These are phyloP conservation scores for Cremastinae sp. DNA, from an alignment of 2,888 invertebrate genomes.

Conservation along the genomic window DNA sequence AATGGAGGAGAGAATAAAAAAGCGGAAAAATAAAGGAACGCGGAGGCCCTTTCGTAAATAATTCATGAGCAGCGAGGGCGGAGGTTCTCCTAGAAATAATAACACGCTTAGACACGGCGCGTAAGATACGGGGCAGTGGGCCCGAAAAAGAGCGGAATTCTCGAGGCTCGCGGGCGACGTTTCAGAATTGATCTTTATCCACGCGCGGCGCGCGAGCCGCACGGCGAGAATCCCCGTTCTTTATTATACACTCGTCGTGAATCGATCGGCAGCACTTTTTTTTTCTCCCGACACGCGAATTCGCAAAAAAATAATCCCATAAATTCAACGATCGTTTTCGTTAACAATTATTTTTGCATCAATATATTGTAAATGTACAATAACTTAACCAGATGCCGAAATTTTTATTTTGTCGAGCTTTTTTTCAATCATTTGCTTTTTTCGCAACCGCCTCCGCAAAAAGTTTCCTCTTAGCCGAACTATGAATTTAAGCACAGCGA, in stretches of 20 bases:
- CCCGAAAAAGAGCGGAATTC: conserved; percentile 28
- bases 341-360: too few species aligned
- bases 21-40: conserved; percentile 27
- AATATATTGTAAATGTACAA: too few species aligned
- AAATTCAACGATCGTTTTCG: background rate
- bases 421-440: too few species aligned
- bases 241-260: background rate
- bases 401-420: too few species aligned
- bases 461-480: too few species aligned
- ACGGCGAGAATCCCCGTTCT: background rate
- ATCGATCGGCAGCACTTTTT: conserved; percentile 6
- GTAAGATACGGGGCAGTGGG: conserved; percentile 10
- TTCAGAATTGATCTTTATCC: conserved; percentile 55
- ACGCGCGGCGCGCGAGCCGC: conserved; percentile 32
- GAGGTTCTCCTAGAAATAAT: conserved; percentile 66
- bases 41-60: conserved; percentile 63
- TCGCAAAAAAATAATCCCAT: conserved; percentile 19
- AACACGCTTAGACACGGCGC: conserved; percentile 52
- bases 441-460: too few species aligned
- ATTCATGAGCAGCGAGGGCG: conserved; percentile 65
- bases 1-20: conserved; percentile 14
- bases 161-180: conserved; percentile 30
- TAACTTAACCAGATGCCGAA: too few species aligned
- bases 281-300: background rate
- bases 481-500: too few species aligned